Conservation (phyloP, 2,113 vertebrate genomes). For the Alligator sinensis region DNA sequence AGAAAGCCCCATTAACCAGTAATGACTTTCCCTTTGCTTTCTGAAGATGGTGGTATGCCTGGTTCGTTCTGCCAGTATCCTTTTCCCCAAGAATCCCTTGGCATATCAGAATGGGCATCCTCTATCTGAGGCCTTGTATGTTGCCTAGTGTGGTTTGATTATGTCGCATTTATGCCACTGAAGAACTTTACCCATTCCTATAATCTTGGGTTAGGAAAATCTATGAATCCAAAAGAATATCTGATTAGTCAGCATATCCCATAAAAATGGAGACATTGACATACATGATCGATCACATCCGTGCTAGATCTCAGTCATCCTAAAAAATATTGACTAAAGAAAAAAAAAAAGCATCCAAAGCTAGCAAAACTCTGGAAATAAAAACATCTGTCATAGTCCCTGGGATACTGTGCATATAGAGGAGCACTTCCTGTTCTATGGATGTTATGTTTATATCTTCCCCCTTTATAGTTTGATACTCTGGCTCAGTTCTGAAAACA, state of each 20-base stretch:
- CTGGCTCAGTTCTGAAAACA: neutral
- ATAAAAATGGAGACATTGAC: neutral
- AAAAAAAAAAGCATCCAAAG: neutral
- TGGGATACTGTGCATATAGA: neutral
- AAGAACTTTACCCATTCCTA: accelerated
- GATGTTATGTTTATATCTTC: neutral
- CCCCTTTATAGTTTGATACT: neutral
- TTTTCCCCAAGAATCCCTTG: neutral
- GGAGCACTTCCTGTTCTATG: neutral
- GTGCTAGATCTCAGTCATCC: neutral
- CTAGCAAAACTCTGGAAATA: neutral
- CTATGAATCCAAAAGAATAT: neutral
- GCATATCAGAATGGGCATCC: neutral
- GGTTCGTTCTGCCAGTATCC: neutral
- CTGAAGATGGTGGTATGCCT: neutral
- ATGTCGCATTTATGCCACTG: accelerated
- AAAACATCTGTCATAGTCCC: neutral
- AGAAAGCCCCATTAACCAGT: too few relatives aligned
- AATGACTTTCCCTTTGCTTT: neutral
- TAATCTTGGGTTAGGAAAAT: neutral
- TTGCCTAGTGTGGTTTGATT: accelerated
- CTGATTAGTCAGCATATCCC: neutral
- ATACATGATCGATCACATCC: neutral
- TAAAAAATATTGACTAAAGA: neutral
- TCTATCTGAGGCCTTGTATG: accelerated